These are phyloP conservation scores for Ovis aries DNA, from an alignment of 2,113 vertebrate species.

Conservation along the genomic window ARS-UI_Ramb_v3.0 NC_056071.1:13905501-13906000, in stretches of 20 bases:
- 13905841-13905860: neutral
- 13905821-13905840: accelerated
- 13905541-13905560: neutral
- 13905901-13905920: neutral
- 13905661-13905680: neutral
- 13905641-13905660: neutral
- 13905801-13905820: too few species aligned
- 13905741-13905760: neutral
- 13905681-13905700: neutral
- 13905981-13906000: neutral
- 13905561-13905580: neutral
- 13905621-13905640: neutral
- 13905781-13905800: neutral
- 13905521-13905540: neutral
- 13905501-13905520: neutral
- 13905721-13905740: neutral
- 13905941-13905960: neutral
- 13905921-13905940: neutral
- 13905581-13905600: neutral
- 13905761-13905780: neutral
- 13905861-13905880: neutral
- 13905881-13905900: neutral
- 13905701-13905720: neutral
- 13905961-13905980: neutral
- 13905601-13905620: neutral